Base-by-base conservation (phyloP, 2,113 vertebrate genomes). In the Scomber scombrus region DNA sequence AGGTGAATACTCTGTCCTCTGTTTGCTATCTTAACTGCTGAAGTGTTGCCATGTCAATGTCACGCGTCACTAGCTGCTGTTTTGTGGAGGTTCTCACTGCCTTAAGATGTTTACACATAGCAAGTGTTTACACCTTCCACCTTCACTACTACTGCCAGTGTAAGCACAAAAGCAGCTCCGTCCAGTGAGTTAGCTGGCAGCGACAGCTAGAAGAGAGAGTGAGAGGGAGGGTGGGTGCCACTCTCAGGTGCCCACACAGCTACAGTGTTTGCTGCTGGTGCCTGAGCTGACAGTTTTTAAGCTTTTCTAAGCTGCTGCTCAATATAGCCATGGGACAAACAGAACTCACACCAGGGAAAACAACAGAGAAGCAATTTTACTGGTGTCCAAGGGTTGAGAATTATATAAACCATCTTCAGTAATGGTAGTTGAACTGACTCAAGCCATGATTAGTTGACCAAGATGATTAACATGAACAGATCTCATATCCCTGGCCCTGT, bases 111-210 rank as follows among this genome's bases (percentile, higher is more conserved):
- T 79, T 45, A 55, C 34, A 80, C 50, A 75, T 62, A 56, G 26
- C 61, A 81, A 51, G 23, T 64, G 75, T 81, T 81, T 66, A 62
- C 51, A 29, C 60, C 75, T 45, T 68, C 45, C 65, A 23, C 31
- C 65, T 62, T 62, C 49, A 19, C 10, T 45, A 46, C 29, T 75
- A 70, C 23, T 49, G 49, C 56, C n/a, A 15, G 43, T 62, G 47
- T 69, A 78, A 70, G 68, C 61, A 75, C 13, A 15, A 78, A 75
- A n/a, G 46, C 56, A 55, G 1, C 56, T 19, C 43, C 50, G 62
- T 60, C 75, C 47, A 34, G 56, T 78, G 73, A 81, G 62, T 57
- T 57, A 79, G 83, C 70, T 80, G 79, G 60, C 57, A 80, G 80
- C 29, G 13, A 68, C 65, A 75, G 67, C 70, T 71, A 69, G 11